Evolutionary conservation across 1,140 invertebrate species (phyloP), one percentile per base, ranked within the genome.

Genomic region (Atta colombica): DNA sequence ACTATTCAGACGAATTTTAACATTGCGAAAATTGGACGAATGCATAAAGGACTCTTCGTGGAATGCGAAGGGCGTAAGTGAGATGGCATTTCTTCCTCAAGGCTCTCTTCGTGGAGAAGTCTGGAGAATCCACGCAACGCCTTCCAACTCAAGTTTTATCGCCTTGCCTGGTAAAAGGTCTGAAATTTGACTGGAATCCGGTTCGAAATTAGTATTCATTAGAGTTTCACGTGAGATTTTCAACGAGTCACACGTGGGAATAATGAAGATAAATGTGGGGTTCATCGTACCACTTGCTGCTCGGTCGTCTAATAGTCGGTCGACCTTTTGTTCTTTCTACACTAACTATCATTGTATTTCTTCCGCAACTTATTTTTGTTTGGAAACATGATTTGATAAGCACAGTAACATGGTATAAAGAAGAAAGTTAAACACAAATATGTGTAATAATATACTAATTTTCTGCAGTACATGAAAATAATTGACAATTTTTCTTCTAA

Each of bases 211-310:
- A 93, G 92, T 94, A 92, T 94, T 94, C 92, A 94, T 94, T 94
- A 93, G 93, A 91, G 90, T 91, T 89, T 87, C 88, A 89, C 87
- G 93, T 90, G 90, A 92, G 91, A 94, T 94, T 95, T 94, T 92
- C 91, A 94, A 91, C 93, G 92, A 95, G 94, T 94, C 94, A 95
- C 94, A 95, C 93, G 94, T 94, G 92, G 91, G 94, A 94, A 94
- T 95, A 94, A 95, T 95, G 94, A 95, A 94, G 91, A 92, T 94
- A 94, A 95, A 92, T 94, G 90, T 92, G 90, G 92, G 93, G 88
- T 94, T 90, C 90, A 80, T 81, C 87, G 86, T 91, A 77, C 77
- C 89, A 91, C 60, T 92, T 86, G 89, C 72, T 88, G 87, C 77
- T 87, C 88, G 77, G 87, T 90, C 89, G 88, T 90, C 92, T 93